These are phyloP conservation scores for Drosophila novamexicana DNA, from an alignment of 1,140 invertebrate species.

Conservation along the genomic window DNA sequence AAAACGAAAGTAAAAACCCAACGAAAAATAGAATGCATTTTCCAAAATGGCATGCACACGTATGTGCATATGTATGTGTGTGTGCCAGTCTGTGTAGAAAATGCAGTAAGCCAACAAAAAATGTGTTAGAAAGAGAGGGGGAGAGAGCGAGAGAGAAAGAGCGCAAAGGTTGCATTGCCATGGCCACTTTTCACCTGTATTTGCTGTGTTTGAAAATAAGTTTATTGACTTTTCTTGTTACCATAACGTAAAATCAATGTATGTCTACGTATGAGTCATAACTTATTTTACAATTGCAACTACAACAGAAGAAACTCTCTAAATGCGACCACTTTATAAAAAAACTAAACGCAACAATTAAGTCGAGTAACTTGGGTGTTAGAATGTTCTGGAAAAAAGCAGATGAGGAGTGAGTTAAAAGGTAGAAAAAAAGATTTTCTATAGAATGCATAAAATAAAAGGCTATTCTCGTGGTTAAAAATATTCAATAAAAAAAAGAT, in stretches of 20 bases:
- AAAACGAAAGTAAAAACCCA: conserved; percentile 33
- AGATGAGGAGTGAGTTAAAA: too few species aligned
- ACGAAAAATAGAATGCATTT: conserved; percentile 33
- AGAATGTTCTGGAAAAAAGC: too few species aligned
- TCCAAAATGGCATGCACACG: conserved; percentile 16
- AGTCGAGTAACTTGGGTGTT: too few species aligned
- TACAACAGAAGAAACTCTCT: too few species aligned
- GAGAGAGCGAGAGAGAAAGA: neutral
- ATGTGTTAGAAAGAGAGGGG: neutral
- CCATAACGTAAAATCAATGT: conserved; percentile 1
- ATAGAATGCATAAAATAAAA: too few species aligned
- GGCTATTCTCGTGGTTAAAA: too few species aligned
- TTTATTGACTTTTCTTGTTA: conserved; percentile 26
- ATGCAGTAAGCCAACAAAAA: conserved; percentile 2
- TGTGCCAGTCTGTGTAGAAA: neutral
- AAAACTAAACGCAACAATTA: too few species aligned
- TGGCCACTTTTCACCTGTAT: neutral
- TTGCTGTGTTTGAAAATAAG: conserved; percentile 12
- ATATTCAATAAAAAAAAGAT: too few species aligned
- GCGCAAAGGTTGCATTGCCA: neutral
- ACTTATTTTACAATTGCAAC: too few species aligned
- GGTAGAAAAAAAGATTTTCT: too few species aligned
- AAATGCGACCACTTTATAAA: too few species aligned
- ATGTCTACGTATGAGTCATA: neutral
- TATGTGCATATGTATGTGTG: neutral